Evolutionary conservation across 2,888 invertebrate species (phyloP).

Genomic region (Endotricha flammealis): DNA sequence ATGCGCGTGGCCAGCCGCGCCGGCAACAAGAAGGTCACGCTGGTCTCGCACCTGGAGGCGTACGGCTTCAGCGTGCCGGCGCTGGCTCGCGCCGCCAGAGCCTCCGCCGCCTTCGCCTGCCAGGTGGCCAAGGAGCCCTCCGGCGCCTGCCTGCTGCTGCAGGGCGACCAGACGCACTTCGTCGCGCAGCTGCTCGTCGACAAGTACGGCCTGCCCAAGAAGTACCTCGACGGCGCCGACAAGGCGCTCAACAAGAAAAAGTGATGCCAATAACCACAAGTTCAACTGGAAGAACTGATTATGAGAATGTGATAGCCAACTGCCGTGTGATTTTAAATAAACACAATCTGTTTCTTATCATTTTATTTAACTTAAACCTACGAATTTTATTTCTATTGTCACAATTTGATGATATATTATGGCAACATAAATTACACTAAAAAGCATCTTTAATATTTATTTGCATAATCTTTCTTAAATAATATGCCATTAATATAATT

Average conservation of each 20-base stretch:
- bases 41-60: constrained; percentile 92
- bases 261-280: constrained; percentile 20
- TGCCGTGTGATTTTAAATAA: constrained; percentile 10
- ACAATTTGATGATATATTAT: not conserved
- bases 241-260: constrained; percentile 84
- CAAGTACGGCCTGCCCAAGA: constrained; percentile 86
- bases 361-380: constrained; percentile 8
- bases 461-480: too few species aligned
- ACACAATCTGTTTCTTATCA: constrained; percentile 14
- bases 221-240: constrained; percentile 86
- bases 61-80: constrained; percentile 89
- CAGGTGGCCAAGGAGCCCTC: constrained; percentile 86
- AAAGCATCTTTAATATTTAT: too few species aligned
- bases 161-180: constrained; percentile 87
- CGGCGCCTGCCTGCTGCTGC: constrained; percentile 89
- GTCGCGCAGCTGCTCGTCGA: constrained; percentile 79
- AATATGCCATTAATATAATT: too few species aligned
- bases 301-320: constrained; percentile 8
- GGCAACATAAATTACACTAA: not conserved
- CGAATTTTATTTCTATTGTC: not conserved
- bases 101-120: constrained; percentile 91
- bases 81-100: constrained; percentile 90
- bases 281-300: constrained; percentile 2
- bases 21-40: constrained; percentile 94
- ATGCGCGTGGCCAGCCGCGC: constrained; percentile 87